Evolutionary conservation across 2,113 vertebrate species (phyloP).

Genomic region (Poecilia latipinna): DNA sequence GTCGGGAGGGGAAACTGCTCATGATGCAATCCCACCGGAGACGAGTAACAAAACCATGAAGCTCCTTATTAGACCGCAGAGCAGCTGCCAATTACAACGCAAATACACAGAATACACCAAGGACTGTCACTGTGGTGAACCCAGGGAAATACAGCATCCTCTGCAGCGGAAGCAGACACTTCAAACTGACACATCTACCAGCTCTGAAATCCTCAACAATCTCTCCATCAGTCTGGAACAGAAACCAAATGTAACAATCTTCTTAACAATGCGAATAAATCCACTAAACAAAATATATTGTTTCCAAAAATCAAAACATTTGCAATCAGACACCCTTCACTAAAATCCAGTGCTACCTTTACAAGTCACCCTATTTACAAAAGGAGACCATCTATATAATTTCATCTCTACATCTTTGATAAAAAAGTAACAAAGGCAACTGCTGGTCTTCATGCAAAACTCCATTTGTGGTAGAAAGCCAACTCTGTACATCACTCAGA

Average conservation of each 20-base stretch:
- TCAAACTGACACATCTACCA: not conserved
- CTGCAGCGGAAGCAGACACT: constrained; percentile 5
- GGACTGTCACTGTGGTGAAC: constrained; percentile 20
- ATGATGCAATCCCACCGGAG: constrained; percentile 55
- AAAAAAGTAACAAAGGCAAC: too few relatives aligned
- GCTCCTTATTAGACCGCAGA: constrained; percentile 40
- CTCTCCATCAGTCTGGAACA: too few relatives aligned
- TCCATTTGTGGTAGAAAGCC: too few relatives aligned
- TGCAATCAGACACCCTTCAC: too few relatives aligned
- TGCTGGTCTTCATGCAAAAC: too few relatives aligned
- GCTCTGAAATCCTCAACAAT: not conserved
- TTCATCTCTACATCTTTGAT: too few relatives aligned
- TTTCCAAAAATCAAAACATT: too few relatives aligned
- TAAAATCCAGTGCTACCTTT: too few relatives aligned
- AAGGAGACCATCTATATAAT: too few relatives aligned
- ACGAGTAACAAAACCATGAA: constrained; percentile 26
- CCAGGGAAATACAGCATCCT: constrained; percentile 1
- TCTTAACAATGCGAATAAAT: constrained; percentile 2
- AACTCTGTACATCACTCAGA: too few relatives aligned
- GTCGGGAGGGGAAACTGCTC: constrained; percentile 39
- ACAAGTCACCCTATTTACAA: too few relatives aligned
- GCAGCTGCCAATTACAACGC: constrained; percentile 34
- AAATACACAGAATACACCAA: constrained; percentile 9
- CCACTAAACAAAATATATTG: not conserved
- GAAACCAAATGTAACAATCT: not conserved